Conservation (phyloP, 2,797 vertebrate species). For the Diplodus puntazzo region DNA sequence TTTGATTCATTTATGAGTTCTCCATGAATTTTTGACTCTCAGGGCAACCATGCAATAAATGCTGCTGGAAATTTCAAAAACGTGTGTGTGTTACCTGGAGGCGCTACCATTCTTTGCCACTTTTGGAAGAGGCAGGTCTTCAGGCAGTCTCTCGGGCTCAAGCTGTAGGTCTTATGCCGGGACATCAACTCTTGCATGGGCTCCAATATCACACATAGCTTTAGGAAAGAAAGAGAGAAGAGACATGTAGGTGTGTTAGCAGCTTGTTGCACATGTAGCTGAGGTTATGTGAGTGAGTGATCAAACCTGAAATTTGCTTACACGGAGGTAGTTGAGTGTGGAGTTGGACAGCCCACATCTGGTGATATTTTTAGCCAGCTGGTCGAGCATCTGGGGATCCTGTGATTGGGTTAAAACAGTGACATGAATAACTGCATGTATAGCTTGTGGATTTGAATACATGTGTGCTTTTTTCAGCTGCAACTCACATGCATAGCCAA, state of each 20-base stretch:
- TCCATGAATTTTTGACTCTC: neutral
- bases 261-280: neutral
- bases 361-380: slow-evolving; percentile 99
- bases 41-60: neutral
- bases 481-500: slow-evolving; percentile 97
- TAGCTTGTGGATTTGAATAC: neutral
- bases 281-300: neutral
- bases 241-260: neutral
- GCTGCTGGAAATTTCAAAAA: slow-evolving; percentile 1
- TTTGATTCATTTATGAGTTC: neutral
- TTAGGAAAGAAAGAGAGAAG: slow-evolving; percentile 21
- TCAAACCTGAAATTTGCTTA: slow-evolving; percentile 77
- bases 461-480: neutral
- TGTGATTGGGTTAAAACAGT: slow-evolving; percentile 65
- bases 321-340: slow-evolving; percentile 99
- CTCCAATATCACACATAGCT: slow-evolving; percentile 99
- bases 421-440: neutral
- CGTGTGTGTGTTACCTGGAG: slow-evolving; percentile 88
- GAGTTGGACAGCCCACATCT: slow-evolving; percentile 99
- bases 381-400: slow-evolving; percentile 99
- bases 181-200: slow-evolving; percentile 99
- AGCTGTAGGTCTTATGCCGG: slow-evolving; percentile 98
- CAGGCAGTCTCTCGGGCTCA: slow-evolving; percentile 99
- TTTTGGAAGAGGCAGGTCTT: slow-evolving; percentile 99
- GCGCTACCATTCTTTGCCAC: slow-evolving; percentile 99